Evolutionary conservation across 2,113 vertebrate species (phyloP).

Genomic region (Erinaceus europaeus): DNA sequence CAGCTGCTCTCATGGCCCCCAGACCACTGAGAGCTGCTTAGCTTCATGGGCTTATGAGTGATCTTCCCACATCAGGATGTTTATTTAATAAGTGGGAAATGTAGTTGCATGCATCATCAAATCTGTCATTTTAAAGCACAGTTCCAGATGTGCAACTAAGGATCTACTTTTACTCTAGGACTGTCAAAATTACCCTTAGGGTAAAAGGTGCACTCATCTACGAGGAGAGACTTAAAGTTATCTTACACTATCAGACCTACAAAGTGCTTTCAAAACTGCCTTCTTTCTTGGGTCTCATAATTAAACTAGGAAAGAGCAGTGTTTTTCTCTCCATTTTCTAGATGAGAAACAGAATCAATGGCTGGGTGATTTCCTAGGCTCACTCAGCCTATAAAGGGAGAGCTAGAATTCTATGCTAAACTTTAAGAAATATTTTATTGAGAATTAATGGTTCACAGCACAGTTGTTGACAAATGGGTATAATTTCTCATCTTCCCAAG

Average conservation of each 20-base stretch:
- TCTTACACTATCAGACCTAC: not conserved
- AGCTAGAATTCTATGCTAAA: not conserved
- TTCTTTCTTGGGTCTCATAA: not conserved
- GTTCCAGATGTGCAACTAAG: not conserved
- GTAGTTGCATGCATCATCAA: constrained; percentile 38
- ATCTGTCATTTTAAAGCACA: constrained; percentile 33
- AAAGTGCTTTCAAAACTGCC: not conserved
- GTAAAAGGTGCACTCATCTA: not conserved
- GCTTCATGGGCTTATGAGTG: not conserved
- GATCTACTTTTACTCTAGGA: constrained; percentile 24
- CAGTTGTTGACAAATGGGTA: too few relatives aligned
- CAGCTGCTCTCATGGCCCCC: constrained; percentile 62
- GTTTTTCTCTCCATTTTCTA: not conserved
- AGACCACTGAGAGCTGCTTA: constrained; percentile 23
- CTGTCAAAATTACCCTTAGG: not conserved
- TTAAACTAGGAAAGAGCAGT: not conserved
- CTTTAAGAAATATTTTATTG: too few relatives aligned
- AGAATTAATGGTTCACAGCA: too few relatives aligned
- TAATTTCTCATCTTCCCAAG: too few relatives aligned
- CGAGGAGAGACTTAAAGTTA: not conserved
- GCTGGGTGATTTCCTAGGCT: not conserved
- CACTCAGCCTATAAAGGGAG: not conserved
- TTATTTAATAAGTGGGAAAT: constrained; percentile 15
- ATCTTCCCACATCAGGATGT: not conserved
- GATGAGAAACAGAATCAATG: not conserved